Evolutionary conservation across 2,888 invertebrate species (phyloP), one percentile per base, ranked within the genome.

Genomic region (Dasypogon diadema): DNA sequence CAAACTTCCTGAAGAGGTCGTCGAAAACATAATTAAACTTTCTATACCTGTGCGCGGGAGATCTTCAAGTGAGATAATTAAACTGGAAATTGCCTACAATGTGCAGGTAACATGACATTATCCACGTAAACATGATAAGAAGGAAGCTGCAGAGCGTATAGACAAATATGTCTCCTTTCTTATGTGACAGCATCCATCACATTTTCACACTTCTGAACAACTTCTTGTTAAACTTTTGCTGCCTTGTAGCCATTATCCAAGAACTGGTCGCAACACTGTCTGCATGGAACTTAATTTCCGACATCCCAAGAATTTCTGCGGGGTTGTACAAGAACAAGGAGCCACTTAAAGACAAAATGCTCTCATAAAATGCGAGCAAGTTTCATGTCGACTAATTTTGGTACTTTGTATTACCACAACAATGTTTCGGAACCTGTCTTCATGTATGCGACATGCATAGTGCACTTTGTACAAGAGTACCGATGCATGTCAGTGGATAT

Each of bases 351-450:
- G 48, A 73, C 16, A 73, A 73, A 77, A 77, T 77, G 75, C 63
- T 55, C 77, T 73, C 77, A 48, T 77, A 77, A 75, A 77, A 77
- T 77, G 73, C 54, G 24, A 65, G 56, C 72, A 55, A 77, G 75
- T 77, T 77, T 75, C 68, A 74, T 75, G 75, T 77, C 42, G 68
- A 65, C 77, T 77, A 77, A 77, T 77, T 77, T 77, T 74, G 73
- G 56, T 73, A 77, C 75, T 77, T 77, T 77, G 77, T 75, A 65
- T 54, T 75, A 68, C 55, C 26, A 24, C 75, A 75, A 65, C 72
- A 65, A 58, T 60, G 65, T 63, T 51, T 12, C 24, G 12, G 18
- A 46, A 30, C n/a, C 46, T 48, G 65, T 68, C 46, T 73, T 26
- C 56, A 56, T 46, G 54, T 70, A 34, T 70, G 34, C 54, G 26